Percentiles rank a stretch among this genome's conserved stretches.
Conservation (phyloP, 23 tunicate genomes). For the Ciona savignyi region DNA sequence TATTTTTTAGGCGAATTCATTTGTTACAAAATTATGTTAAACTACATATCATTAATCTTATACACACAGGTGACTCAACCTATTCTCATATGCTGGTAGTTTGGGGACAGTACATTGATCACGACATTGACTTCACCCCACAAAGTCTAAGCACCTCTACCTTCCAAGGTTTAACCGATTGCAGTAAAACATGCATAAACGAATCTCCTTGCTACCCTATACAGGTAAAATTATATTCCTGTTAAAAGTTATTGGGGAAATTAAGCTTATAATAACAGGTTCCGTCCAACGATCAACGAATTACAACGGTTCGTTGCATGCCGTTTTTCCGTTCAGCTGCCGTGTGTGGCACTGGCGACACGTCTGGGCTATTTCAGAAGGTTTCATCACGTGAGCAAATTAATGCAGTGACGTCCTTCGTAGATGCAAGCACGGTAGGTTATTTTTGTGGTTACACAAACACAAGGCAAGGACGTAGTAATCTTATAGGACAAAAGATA, state of each 20-base stretch:
- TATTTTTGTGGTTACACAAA: too few species aligned
- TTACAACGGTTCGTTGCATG: slow-evolving; percentile 26
- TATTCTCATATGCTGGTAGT: slow-evolving; percentile 93
- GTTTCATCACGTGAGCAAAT: slow-evolving; percentile 74
- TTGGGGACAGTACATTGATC: slow-evolving; percentile 99
- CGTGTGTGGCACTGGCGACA: slow-evolving; percentile 95
- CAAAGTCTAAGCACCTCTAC: slow-evolving; percentile 90
- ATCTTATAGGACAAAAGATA: too few species aligned
- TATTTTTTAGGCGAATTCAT: too few species aligned
- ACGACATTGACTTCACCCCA: slow-evolving; percentile 94
- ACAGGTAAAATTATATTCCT: slow-evolving; percentile 20
- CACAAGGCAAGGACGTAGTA: too few species aligned
- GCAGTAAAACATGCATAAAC: slow-evolving; percentile 89
- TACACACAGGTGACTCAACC: neutral
- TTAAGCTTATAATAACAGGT: neutral
- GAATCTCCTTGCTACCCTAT: slow-evolving; percentile 94
- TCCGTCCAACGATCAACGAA: neutral
- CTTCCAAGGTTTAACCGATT: slow-evolving; percentile 88
- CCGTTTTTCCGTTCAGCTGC: slow-evolving; percentile 98
- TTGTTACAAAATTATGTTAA: too few species aligned
- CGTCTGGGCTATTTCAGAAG: slow-evolving; percentile 41
- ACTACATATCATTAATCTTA: neutral
- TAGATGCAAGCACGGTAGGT: slow-evolving; percentile 88
- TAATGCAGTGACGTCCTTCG: slow-evolving; percentile 80
- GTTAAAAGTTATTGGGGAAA: too few species aligned